These are phyloP conservation scores for Lepidocyrtinus sp. DNA, from an alignment of 2,888 invertebrate genomes.

Conservation along the genomic window DNA sequence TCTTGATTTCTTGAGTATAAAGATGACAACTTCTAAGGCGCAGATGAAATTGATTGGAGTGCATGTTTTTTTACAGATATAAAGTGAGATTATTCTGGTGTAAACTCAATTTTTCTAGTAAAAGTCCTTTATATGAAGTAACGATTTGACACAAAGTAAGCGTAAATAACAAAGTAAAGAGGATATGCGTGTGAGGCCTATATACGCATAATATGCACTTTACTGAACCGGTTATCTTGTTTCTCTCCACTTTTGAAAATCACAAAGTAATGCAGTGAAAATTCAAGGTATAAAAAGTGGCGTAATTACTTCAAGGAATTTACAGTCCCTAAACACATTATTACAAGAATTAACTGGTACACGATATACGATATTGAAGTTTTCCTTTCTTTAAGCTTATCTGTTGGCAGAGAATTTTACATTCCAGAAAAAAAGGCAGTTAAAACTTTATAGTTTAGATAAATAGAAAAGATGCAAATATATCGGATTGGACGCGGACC, in stretches of 20 bases:
- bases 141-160: background rate
- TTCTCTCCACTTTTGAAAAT: background rate
- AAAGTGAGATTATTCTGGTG: background rate
- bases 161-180: background rate
- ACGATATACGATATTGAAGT: no score
- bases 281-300: no score
- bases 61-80: background rate
- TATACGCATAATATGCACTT: constrained; percentile 25
- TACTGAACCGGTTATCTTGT: constrained; percentile 25
- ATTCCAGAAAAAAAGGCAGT: no score
- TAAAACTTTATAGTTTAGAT: no score
- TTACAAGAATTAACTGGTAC: no score
- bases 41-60: background rate
- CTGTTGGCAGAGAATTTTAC: no score
- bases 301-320: no score
- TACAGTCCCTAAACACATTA: no score
- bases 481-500: no score
- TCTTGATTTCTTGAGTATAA: background rate
- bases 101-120: background rate
- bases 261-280: background rate
- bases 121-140: background rate
- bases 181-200: background rate
- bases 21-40: background rate
- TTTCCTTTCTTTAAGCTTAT: no score
- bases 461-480: no score